Conservation (phyloP, 2,113 vertebrate species). For the Calidris pugnax region DNA sequence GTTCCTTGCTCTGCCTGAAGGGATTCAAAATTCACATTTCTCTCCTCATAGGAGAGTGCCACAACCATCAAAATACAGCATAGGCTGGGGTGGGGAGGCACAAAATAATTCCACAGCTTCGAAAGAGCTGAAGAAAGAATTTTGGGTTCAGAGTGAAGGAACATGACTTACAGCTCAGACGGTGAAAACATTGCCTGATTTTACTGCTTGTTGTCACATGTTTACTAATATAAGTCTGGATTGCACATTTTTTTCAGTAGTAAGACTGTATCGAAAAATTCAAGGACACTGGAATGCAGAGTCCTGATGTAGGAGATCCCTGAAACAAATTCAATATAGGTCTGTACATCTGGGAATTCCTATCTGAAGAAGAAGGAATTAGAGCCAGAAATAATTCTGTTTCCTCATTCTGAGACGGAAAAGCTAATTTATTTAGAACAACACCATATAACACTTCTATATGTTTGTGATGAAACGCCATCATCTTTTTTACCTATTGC, state of each 20-base stretch:
- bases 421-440: background rate
- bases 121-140: background rate
- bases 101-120: background rate
- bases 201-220: background rate
- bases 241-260: background rate
- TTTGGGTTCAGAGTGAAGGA: background rate
- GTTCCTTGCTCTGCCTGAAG: conserved; percentile 1
- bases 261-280: background rate
- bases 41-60: background rate
- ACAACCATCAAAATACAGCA: background rate
- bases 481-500: background rate
- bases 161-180: background rate
- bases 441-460: background rate
- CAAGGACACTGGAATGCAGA: background rate
- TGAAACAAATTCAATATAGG: background rate
- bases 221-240: background rate
- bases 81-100: background rate
- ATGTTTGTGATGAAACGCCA: background rate
- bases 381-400: background rate
- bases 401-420: background rate
- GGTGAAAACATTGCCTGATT: background rate
- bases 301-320: background rate
- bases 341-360: background rate
- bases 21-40: background rate
- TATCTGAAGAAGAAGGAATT: background rate